Evolutionary conservation across 2,888 invertebrate species (phyloP), one percentile per base, ranked within the genome.

Genomic region (Scrobipalpa atriplicella): DNA sequence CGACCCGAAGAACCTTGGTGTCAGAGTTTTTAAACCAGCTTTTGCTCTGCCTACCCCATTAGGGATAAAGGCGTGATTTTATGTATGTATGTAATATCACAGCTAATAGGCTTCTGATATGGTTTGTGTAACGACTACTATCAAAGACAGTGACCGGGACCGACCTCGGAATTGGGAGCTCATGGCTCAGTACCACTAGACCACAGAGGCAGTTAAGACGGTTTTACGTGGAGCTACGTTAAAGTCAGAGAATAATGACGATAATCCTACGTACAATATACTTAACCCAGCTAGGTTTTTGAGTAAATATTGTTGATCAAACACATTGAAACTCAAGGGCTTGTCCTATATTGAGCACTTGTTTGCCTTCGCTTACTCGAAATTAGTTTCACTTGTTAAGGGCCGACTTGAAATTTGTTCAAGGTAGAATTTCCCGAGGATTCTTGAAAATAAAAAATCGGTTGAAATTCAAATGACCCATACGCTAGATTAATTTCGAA

Each of bases 281-380:
- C 38, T 58, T 16, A 29, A 73, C 73, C 78, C 75, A 74, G 69
- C 72, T 78, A 80, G 76, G 75, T 74, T 73, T 77, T 75, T 75
- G 62, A 69, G 39, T 56, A 39, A 54, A 56, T 36, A 64, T 38
- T 21, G 51, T 62, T 65, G 38, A 19, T 71, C 76, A 86, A 87
- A 87, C 78, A 87, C 66, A 86, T 81, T 81, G 79, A 81, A 82
- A 84, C 80, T 81, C 78, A 82, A 87, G 83, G 77, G 84, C 80
- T 72, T 84, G 85, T 82, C 77, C 78, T 79, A 73, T 78, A 70
- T 71, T 73, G 75, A 77, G 76, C 74, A 70, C 73, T 67, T 81
- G 80, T 84, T 83, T 84, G 78, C 74, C 74, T 73, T 76, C 7
- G 71, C 72, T 71, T 61, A 67, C 72, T 71, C 62, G 67, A 70